Evolutionary conservation across 2,113 vertebrate species (phyloP).

Genomic region (Gobius niger): DNA sequence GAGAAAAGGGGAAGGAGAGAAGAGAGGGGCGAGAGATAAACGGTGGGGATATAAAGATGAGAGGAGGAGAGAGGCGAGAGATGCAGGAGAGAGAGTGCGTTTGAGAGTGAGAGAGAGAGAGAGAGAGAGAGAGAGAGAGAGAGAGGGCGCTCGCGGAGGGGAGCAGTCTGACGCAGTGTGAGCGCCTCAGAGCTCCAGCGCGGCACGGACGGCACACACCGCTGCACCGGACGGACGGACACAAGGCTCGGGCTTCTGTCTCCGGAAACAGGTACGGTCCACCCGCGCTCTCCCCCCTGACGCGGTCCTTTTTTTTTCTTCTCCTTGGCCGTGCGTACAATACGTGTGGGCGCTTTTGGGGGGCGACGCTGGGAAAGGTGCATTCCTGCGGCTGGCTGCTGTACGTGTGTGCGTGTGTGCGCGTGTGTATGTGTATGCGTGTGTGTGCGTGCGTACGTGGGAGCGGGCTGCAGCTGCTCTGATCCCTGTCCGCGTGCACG

Average conservation of each 20-base stretch:
- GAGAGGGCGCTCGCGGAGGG: conserved; percentile 32
- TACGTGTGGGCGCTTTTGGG: not conserved
- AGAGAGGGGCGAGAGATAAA: not conserved
- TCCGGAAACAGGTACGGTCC: conserved; percentile 55
- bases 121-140: conserved; percentile 19
- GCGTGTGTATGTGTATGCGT: not conserved
- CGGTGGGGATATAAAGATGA: not conserved
- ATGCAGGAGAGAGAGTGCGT: conserved; percentile 15
- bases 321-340: no score
- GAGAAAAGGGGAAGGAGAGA: not conserved
- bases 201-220: conserved; percentile 49
- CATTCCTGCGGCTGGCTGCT: conserved; percentile 40
- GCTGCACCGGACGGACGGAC: not conserved
- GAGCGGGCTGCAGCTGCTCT: conserved; percentile 17
- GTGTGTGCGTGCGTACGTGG: conserved; percentile 5
- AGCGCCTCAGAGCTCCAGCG: conserved; percentile 60
- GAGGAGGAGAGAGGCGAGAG: not conserved
- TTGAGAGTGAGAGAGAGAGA: conserved; percentile 16
- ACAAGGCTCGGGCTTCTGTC: conserved; percentile 15
- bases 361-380: not conserved
- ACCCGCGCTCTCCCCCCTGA: conserved; percentile 13
- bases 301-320: no score
- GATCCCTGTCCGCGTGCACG: conserved; percentile 21
- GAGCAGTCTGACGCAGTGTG: conserved; percentile 73
- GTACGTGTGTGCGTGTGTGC: not conserved